phyloP scores from a whole-genome alignment of 92 coral and sea anemone genomes.

The Heteractis magnifica region DNA sequence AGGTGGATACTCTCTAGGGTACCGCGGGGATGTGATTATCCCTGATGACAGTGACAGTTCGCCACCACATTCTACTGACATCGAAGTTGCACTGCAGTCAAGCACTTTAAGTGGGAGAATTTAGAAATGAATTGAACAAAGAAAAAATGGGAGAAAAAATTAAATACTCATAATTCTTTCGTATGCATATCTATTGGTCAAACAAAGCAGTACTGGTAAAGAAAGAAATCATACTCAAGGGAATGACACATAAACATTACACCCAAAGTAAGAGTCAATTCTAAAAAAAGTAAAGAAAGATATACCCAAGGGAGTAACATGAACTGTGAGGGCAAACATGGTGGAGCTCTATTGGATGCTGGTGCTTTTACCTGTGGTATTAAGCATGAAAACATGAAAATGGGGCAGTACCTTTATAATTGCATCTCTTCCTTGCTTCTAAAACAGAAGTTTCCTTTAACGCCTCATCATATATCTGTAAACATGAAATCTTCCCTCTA shows the following conservation, averaged over 20 bases:
- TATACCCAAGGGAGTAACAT: too few relatives aligned
- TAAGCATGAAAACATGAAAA: too few relatives aligned
- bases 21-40: slow-evolving; percentile 78
- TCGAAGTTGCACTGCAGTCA: slow-evolving; percentile 17
- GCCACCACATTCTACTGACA: slow-evolving; percentile 63
- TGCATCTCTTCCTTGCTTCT: slow-evolving; percentile 60
- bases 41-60: slow-evolving; percentile 54
- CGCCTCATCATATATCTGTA: slow-evolving; percentile 70
- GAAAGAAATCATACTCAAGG: not conserved
- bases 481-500: slow-evolving; percentile 70
- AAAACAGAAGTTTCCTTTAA: slow-evolving; percentile 41
- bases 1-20: slow-evolving; percentile 78
- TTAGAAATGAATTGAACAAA: not conserved
- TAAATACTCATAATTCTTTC: too few relatives aligned
- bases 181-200: too few relatives aligned
- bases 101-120: not conserved
- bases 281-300: too few relatives aligned
- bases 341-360: too few relatives aligned
- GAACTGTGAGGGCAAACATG: too few relatives aligned
- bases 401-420: slow-evolving; percentile 25
- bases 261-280: too few relatives aligned
- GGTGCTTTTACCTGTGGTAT: too few relatives aligned
- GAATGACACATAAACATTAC: not conserved
- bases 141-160: too few relatives aligned
- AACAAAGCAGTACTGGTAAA: not conserved